phyloP scores from a whole-genome alignment of 2,797 vertebrate species.

The Anisognathus igniventris region DNA sequence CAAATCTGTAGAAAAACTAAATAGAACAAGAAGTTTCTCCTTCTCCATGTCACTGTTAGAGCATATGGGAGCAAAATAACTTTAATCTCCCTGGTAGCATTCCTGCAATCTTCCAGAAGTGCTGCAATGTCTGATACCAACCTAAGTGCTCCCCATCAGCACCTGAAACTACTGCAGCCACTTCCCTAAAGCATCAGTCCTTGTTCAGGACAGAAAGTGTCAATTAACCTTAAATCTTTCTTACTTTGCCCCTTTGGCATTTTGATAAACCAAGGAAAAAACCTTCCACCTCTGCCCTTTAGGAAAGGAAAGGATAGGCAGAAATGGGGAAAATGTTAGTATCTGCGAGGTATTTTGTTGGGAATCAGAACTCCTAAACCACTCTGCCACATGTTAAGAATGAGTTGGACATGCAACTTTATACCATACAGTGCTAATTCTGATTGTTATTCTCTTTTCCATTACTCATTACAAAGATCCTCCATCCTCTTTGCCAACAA shows the following conservation, averaged over 20 bases:
- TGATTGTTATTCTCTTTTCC: not conserved
- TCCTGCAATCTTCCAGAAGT: not conserved
- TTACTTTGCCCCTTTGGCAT: not conserved
- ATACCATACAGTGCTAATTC: not conserved
- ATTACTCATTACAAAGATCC: not conserved
- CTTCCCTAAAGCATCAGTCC: not conserved
- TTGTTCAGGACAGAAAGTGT: not conserved
- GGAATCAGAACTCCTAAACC: not conserved
- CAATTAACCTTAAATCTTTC: not conserved
- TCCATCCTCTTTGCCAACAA: constrained; percentile 4
- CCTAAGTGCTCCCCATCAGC: not conserved
- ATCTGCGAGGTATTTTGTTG: not conserved
- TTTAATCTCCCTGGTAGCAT: not conserved
- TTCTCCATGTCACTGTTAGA: not conserved
- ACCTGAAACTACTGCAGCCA: not conserved
- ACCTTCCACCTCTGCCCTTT: not conserved
- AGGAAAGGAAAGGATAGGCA: not conserved
- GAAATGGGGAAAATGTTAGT: not conserved
- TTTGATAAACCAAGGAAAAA: not conserved
- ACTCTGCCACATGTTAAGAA: not conserved
- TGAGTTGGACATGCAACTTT: not conserved
- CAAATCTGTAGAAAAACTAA: not conserved
- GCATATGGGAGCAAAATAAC: not conserved
- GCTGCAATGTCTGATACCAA: not conserved
- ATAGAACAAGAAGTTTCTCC: not conserved